A percentile compares a stretch with the other conserved stretches of the same genome.
These are phyloP conservation scores for Lepetodrilus schrolli DNA, from an alignment of 2,888 invertebrate genomes.

Conservation along the genomic window DNA sequence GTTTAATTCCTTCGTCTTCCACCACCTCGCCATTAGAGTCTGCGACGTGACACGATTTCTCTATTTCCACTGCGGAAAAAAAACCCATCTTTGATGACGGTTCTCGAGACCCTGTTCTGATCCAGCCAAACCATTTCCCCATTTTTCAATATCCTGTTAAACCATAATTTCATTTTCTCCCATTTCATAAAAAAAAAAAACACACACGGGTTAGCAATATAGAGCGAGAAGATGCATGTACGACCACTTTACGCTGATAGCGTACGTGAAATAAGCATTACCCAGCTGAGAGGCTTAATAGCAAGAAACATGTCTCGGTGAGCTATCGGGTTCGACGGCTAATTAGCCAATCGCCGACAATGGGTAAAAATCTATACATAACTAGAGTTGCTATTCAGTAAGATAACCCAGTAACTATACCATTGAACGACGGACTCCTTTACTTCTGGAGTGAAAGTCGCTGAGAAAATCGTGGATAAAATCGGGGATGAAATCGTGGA, in stretches of 20 bases:
- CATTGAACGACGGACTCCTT: too few relatives aligned
- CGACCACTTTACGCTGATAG: slow-evolving; percentile 25
- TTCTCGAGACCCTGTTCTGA: slow-evolving; percentile 3
- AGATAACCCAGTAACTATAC: not conserved
- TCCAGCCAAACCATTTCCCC: slow-evolving; percentile 5
- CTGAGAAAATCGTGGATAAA: too few relatives aligned
- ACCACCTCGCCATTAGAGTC: slow-evolving; percentile 37
- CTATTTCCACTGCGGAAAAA: slow-evolving; percentile 37
- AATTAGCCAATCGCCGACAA: slow-evolving; percentile 10
- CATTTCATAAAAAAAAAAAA: slow-evolving; percentile 40
- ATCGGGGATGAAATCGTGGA: too few relatives aligned
- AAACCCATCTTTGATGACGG: slow-evolving; percentile 34
- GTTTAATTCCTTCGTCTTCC: slow-evolving; percentile 34
- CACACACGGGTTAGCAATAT: slow-evolving; percentile 27
- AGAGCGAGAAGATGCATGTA: slow-evolving; percentile 9
- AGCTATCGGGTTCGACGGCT: slow-evolving; percentile 18
- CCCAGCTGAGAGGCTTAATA: not conserved
- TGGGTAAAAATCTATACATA: slow-evolving; percentile 21
- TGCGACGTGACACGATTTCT: slow-evolving; percentile 36
- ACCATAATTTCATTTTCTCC: slow-evolving; percentile 38
- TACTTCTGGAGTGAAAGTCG: too few relatives aligned
- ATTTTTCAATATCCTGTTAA: slow-evolving; percentile 34
- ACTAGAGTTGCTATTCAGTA: slow-evolving; percentile 2
- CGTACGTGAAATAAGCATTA: slow-evolving; percentile 30
- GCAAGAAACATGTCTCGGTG: slow-evolving; percentile 23